phyloP scores from a whole-genome alignment of 23 tunicate species.

The Styela plicata region DNA sequence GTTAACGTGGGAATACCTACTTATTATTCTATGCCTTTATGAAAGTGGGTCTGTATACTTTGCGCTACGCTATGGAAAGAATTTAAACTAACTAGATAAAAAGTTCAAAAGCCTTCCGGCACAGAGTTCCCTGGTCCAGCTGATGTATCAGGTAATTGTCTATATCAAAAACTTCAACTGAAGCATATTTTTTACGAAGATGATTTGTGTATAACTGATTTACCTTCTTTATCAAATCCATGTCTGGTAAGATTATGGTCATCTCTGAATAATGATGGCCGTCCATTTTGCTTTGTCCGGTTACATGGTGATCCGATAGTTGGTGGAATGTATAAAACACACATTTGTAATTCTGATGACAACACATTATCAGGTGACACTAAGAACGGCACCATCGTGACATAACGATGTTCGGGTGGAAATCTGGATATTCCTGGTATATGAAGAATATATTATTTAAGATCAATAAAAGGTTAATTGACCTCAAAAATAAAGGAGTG shows the following conservation, averaged over 20 bases:
- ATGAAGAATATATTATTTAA: not conserved
- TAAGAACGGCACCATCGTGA: constrained; percentile 55
- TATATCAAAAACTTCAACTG: no score
- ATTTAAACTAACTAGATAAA: no score
- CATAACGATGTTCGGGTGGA: constrained; percentile 53
- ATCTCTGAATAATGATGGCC: constrained; percentile 31
- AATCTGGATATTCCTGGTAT: constrained; percentile 44
- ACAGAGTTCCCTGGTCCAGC: no score
- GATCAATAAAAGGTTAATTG: not conserved
- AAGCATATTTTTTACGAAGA: no score
- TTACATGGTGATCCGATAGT: constrained; percentile 81
- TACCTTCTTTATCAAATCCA: constrained; percentile 62
- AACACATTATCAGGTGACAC: constrained; percentile 74
- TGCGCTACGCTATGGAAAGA: no score
- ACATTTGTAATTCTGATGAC: constrained; percentile 57
- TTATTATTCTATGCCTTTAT: no score
- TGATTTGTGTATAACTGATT: not conserved
- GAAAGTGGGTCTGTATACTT: no score
- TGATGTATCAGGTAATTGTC: no score
- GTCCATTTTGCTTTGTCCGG: not conserved
- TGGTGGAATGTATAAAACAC: constrained; percentile 81
- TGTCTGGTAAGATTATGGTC: constrained; percentile 60
- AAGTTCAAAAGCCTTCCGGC: no score
- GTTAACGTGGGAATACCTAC: no score
- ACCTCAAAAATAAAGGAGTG: not conserved